These are phyloP conservation scores for Euplagia quadripunctaria DNA, from an alignment of 2,888 invertebrate genomes.

Conservation along the genomic window DNA sequence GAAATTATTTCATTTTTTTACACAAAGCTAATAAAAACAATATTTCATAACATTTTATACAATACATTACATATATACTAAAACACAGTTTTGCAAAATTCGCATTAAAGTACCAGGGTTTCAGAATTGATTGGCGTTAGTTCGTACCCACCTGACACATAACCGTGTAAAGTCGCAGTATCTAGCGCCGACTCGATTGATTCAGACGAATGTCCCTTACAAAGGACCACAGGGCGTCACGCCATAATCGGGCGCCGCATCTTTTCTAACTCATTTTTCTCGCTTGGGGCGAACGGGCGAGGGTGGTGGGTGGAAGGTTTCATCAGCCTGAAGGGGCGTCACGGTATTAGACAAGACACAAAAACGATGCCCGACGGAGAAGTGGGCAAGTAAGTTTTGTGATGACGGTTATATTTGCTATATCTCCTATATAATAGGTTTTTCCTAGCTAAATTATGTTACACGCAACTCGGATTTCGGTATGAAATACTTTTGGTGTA, in stretches of 20 bases:
- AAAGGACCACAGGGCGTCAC: slow-evolving; percentile 78
- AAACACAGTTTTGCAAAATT: neutral
- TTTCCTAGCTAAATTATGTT: slow-evolving; percentile 53
- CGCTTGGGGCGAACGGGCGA: slow-evolving; percentile 71
- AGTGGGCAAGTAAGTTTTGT: slow-evolving; percentile 81
- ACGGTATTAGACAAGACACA: slow-evolving; percentile 87
- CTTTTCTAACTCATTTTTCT: slow-evolving; percentile 88
- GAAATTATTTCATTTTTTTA: too few relatives aligned
- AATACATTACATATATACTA: too few relatives aligned
- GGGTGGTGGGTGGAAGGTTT: slow-evolving; percentile 62
- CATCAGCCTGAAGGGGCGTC: slow-evolving; percentile 82
- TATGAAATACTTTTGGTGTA: slow-evolving; percentile 22
- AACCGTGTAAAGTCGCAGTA: slow-evolving; percentile 65
- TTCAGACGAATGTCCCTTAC: slow-evolving; percentile 82
- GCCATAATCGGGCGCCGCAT: slow-evolving; percentile 85
- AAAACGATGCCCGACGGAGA: slow-evolving; percentile 82
- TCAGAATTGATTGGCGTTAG: slow-evolving; percentile 60
- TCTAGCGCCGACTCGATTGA: slow-evolving; percentile 75
- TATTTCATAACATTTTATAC: too few relatives aligned
- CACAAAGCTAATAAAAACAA: too few relatives aligned
- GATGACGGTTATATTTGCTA: slow-evolving; percentile 73
- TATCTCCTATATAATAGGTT: slow-evolving; percentile 50
- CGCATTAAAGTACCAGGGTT: slow-evolving; percentile 53
- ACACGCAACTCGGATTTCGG: slow-evolving; percentile 21
- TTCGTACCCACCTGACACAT: slow-evolving; percentile 65